Base-by-base conservation (phyloP, 1,140 invertebrate genomes). In the Drosophila burlai region DNA sequence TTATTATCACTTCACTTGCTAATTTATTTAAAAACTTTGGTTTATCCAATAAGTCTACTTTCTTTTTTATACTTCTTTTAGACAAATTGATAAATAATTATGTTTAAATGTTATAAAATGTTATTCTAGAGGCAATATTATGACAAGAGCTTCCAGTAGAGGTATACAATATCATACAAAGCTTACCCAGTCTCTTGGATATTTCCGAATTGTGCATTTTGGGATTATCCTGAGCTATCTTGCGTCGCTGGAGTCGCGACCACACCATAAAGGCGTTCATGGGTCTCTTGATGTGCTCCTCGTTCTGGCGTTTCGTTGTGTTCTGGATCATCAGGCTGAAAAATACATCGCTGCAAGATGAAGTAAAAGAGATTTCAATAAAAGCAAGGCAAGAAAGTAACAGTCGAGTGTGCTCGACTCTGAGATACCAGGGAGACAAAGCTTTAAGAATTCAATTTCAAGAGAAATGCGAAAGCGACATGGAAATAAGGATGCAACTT, bases 201-300 rank as follows among this genome's bases (percentile, higher is more conserved):
- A 99, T 99, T 93, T 99, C 98, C 0, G 98, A 98, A 93, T 99
- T 99, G 94, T 99, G 98, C 98, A 99, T 99, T 94, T 99, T 99
- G 2, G 98, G 98, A 93, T 99, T 99, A 83, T 99, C 98, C 93
- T 98, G 97, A 0, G 98, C 98, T 81, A 99, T 99, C 93, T 99
- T 98, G 64, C 97, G 94, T 55, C 97, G 93, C 86, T 98, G 97
- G 45, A 97, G 94, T 46, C 97, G 93, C 0, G 97, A 97, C 97
- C 97, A 98, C 38, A 96, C 96, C 96, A 96, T 96, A 93, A 96
- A 96, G 11, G 96, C 96, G 91, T 96, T 96, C 96, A 96, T 96
- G 16, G 96, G 96, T 58, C 96, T 92, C 85, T 96, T 96, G 76
- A 96, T 96, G 87, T 96, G 95, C 63, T 94, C 94, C 76, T 95